These are phyloP conservation scores for Solenodon paradoxus DNA, from an alignment of 2,113 vertebrate species.

Conservation along the genomic window DNA sequence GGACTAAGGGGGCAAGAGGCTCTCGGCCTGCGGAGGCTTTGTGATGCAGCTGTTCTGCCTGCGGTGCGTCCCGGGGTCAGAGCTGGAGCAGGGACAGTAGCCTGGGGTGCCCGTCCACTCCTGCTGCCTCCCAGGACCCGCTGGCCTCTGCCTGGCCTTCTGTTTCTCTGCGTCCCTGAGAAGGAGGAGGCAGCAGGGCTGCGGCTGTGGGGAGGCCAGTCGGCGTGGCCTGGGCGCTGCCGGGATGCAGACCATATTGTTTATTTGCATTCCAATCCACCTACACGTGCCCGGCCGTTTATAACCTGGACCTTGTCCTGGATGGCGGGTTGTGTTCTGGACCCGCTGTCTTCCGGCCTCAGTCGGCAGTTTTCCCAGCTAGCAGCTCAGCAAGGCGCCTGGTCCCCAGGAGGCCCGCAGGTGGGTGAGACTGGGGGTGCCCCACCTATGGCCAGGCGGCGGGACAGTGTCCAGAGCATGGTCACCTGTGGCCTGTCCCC, in stretches of 20 bases:
- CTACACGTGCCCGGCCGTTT: background rate
- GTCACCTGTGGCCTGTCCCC: accelerated
- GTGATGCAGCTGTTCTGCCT: no score
- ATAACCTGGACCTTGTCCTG: background rate
- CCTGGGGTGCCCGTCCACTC: no score
- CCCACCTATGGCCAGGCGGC: accelerated
- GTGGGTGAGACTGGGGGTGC: background rate
- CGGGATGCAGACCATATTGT: no score
- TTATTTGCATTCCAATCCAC: background rate
- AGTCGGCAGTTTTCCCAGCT: background rate
- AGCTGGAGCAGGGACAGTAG: no score
- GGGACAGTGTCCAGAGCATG: accelerated
- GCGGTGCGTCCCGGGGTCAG: no score
- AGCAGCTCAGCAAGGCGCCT: background rate
- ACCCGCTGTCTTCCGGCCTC: accelerated
- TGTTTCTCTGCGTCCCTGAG: accelerated
- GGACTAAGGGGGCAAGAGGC: no score
- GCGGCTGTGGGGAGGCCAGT: background rate
- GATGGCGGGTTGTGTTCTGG: accelerated
- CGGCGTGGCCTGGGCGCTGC: no score
- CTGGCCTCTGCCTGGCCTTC: accelerated
- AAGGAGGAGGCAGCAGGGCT: no score
- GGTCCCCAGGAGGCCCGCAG: accelerated
- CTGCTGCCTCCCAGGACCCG: no score
- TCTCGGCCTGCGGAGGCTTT: no score